Evolutionary conservation across 64 coral and sea anemone species (phyloP), one percentile per base, ranked within the genome.

Genomic region (Pachyseris speciosa): DNA sequence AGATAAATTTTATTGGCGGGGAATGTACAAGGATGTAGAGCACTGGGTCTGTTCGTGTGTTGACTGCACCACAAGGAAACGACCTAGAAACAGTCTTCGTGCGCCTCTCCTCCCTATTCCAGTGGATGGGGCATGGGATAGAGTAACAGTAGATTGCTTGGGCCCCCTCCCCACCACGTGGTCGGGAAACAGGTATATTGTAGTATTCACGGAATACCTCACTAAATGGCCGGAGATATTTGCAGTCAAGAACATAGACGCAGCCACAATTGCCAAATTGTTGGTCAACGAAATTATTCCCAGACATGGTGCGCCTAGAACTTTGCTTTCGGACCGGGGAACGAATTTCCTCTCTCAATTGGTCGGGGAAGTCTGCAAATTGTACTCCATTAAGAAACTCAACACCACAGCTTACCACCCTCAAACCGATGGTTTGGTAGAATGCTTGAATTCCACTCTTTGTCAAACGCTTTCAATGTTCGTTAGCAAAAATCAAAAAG

Each of bases 181-280:
- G n/a, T 60, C 49, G 3, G 89, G 88, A 9, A 91, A 91, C 67
- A 64, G 43, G n/a, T 83, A 91, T 31, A 83, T 91, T 70, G 22
- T 91, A 0, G 89, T 91, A 9, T 83, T 91, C 13, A 69, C 55
- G 4, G 79, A 92, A 29, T 92, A 92, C 41, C 24, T 75, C 2
- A 83, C 76, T 1, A 31, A 58, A 34, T 91, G 89, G 89, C 43
- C 47, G 0, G 89, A 91, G 36, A 63, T 26, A 55, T 90, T 79
- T 48, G 45, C 73, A 37, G 74, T 83, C n/a, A 0, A 61, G 25
- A 38, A 67, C 29, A 83, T 41, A 2, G 57, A 31, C 19, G 89
- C 89, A 4, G 19, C 24, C 10, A 67, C 64, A 2, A 57, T 91
- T 50, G 76, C 88, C 9, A 7, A 45, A n/a, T n/a, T 83, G 38